A percentile compares a stretch with the other conserved stretches of the same genome.
Evolutionary conservation across 1,140 invertebrate species (phyloP).

Genomic region (Drosophila sulfurigaster): DNA sequence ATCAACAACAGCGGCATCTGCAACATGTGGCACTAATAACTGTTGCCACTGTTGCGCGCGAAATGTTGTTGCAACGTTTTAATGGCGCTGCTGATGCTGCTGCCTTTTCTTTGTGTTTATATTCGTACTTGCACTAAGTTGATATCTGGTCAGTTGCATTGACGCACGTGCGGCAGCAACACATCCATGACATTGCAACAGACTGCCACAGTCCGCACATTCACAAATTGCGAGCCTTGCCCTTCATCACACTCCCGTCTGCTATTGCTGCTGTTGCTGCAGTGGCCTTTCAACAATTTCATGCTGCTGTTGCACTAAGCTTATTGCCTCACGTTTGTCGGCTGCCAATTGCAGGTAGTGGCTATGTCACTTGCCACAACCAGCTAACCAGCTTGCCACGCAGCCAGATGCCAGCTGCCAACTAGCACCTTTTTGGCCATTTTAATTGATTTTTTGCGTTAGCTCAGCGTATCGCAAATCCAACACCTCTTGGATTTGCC

Average conservation of each 20-base stretch:
- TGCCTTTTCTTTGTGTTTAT: slow-evolving; percentile 31
- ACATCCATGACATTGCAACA: slow-evolving; percentile 11
- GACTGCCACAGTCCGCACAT: slow-evolving; percentile 16
- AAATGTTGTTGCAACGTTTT: slow-evolving; percentile 62
- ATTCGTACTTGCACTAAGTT: slow-evolving; percentile 2
- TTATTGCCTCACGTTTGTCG: slow-evolving; percentile 44
- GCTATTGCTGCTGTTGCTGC: slow-evolving; percentile 24
- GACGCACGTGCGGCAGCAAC: slow-evolving; percentile 32
- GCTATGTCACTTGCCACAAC: neutral
- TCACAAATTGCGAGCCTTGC: slow-evolving; percentile 24
- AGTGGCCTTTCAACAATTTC: slow-evolving; percentile 18
- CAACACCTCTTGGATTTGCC: slow-evolving; percentile 58
- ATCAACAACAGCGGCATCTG: slow-evolving; percentile 40
- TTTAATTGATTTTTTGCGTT: slow-evolving; percentile 76
- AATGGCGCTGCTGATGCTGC: slow-evolving; percentile 30
- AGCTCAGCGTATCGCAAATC: slow-evolving; percentile 1
- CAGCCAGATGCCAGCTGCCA: neutral
- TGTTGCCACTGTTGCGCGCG: slow-evolving; percentile 35
- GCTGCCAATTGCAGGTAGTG: slow-evolving; percentile 43
- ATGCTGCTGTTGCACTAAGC: slow-evolving; percentile 39
- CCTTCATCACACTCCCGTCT: slow-evolving; percentile 8
- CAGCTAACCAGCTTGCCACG: neutral
- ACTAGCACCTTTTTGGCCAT: slow-evolving; percentile 24
- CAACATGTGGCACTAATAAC: slow-evolving; percentile 74
- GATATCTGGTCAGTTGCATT: slow-evolving; percentile 36